A percentile compares a stretch with the other conserved stretches of the same genome.
Conservation (phyloP, 2,888 invertebrate species). For the Cephus pygmeus region DNA sequence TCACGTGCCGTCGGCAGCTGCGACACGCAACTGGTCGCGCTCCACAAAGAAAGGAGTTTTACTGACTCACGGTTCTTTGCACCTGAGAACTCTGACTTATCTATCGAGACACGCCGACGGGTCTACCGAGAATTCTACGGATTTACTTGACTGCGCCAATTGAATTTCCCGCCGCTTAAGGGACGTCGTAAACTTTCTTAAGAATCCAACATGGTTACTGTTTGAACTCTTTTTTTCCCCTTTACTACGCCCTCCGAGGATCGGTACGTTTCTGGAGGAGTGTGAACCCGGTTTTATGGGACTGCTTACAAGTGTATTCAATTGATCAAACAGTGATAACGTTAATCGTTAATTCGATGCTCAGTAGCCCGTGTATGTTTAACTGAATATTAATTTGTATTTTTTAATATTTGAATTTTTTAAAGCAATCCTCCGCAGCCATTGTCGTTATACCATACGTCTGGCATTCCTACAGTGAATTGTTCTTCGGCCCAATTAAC, state of each 20-base stretch:
- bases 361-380: not conserved
- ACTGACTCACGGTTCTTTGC: not conserved
- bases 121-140: not conserved
- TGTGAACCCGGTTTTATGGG: not conserved
- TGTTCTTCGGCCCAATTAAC: not conserved
- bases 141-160: not conserved
- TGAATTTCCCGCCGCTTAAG: not conserved
- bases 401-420: not conserved
- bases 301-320: not conserved
- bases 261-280: not conserved
- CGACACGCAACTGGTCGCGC: not conserved
- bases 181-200: not conserved
- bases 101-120: not conserved
- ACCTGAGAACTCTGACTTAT: not conserved
- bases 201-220: not conserved
- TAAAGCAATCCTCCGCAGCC: not conserved
- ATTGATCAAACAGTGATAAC: not conserved
- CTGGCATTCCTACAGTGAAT: not conserved
- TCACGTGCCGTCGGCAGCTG: constrained; percentile 2
- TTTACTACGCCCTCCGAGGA: too few species aligned
- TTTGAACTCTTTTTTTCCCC: not conserved
- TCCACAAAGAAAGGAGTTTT: not conserved
- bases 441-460: not conserved
- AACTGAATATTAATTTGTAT: not conserved
- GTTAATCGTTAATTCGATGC: not conserved